Evolutionary conservation across 1,140 invertebrate genomes (phyloP), one percentile per base, ranked within the genome.

Genomic region (Lucilia cuprina): DNA sequence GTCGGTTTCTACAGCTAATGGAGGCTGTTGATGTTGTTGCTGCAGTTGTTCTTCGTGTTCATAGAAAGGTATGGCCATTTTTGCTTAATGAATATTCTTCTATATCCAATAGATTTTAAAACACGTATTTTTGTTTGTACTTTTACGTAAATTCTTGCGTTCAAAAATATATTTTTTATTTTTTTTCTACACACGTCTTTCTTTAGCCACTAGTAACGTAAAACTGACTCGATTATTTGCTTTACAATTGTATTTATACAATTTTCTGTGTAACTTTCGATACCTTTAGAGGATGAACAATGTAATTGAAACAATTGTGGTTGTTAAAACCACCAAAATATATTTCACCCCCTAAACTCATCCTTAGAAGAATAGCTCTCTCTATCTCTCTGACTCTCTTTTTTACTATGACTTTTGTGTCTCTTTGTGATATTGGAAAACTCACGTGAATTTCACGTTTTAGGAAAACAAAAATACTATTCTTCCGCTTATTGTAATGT

Each of bases 31-130:
- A n/a, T 21, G n/a, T 35, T 35, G 25, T 3, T 30, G 25, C 25
- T 65, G 60, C 65, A 25, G 25, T 65, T 82, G 50, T 65, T 60
- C 77, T 14, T 80, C 77, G 14, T 80, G 49, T 80, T 90, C 89
- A 25, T 85, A 90, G 82, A 90, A 90, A 12, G 89, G 89, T 78
- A 90, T 88, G 12, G 89, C 89, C 89, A 90, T 90, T 78, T n/a
- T 80, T 49, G 8, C 21, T 49, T 8, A 7, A 25, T 70, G 5
- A 55, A 55, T 14, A 41, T 55, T 14, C 13, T 55, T 4, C 50
- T 12, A 55, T 12, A 77, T 80, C 77, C 41, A 80, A 25, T 21
- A 78, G 47, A 12, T n/a, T 49, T 19, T 49, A 30, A 30, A 30
- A 30, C 25, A 30, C 25, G 25, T 30, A 30, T 30, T 30, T 19